Evolutionary conservation across 37 sponge, comb jelly and placozoan species (phyloP).

Genomic region (Aplysina aerophoba): DNA sequence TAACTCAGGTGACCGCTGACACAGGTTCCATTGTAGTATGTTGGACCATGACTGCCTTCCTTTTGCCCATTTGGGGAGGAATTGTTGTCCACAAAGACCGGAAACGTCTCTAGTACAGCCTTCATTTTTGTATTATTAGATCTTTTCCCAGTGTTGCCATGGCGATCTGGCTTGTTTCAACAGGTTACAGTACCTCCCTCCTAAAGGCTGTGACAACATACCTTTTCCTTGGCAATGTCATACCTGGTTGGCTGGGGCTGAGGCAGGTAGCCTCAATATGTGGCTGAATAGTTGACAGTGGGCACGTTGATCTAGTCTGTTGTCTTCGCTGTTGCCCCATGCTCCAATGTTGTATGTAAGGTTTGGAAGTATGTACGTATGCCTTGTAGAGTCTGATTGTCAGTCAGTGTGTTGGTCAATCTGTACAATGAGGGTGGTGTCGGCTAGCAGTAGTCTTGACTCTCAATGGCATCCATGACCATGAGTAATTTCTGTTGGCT

Average conservation of each 20-base stretch:
- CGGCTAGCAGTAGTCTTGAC: background rate
- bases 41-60: constrained; percentile 23
- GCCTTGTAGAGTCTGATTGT: constrained; percentile 13
- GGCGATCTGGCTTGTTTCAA: background rate
- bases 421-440: constrained; percentile 15
- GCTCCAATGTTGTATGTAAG: constrained; percentile 36
- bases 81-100: constrained; percentile 7
- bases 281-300: constrained; percentile 22
- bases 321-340: constrained; percentile 6
- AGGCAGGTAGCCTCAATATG: constrained; percentile 20
- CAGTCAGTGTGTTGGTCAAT: too few species aligned
- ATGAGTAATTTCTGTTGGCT: too few species aligned
- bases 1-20: too few species aligned
- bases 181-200: constrained; percentile 8
- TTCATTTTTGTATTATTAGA: background rate
- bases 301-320: background rate
- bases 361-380: background rate
- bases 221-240: background rate
- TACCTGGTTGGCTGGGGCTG: background rate
- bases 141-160: constrained; percentile 18
- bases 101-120: background rate
- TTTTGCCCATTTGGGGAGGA: constrained; percentile 22
- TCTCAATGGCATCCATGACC: too few species aligned
- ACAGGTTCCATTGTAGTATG: too few species aligned
- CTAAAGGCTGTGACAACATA: too few species aligned